A percentile compares a stretch with the other conserved stretches of the same genome.
Evolutionary conservation across 2,797 vertebrate species (phyloP).

Genomic region (Sandelia bainsii): DNA sequence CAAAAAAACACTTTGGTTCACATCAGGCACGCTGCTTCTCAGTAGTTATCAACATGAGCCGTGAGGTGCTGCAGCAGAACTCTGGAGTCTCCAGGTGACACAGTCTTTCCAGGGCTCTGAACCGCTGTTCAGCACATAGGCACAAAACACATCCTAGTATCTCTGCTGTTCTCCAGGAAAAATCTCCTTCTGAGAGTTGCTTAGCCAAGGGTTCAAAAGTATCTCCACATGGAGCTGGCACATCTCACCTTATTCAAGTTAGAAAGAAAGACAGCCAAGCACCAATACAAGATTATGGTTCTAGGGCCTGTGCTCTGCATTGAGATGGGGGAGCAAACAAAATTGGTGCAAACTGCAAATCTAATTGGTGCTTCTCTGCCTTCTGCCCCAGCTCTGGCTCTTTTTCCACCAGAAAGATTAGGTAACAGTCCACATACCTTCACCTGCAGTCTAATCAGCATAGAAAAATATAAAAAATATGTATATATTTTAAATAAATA

Average conservation of each 20-base stretch:
- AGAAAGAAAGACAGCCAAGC: not conserved
- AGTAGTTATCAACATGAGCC: not conserved
- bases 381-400: not conserved
- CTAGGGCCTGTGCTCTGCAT: not conserved
- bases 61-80: not conserved
- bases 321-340: not conserved
- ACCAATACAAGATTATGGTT: not conserved
- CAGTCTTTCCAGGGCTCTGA: not conserved
- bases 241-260: not conserved
- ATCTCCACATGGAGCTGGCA: not conserved
- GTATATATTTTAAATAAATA: too few species aligned
- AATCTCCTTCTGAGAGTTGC: not conserved
- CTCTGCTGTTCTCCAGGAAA: not conserved
- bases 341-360: not conserved
- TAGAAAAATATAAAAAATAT: too few species aligned
- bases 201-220: not conserved
- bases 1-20: not conserved
- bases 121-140: not conserved
- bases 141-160: not conserved
- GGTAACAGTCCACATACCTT: not conserved
- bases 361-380: not conserved
- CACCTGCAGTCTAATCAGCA: not conserved
- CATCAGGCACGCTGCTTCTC: not conserved
- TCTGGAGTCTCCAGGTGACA: not conserved
- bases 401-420: not conserved